Evolutionary conservation across 2,888 invertebrate species (phyloP), one percentile per base, ranked within the genome.

Genomic region (Sialis lutaria): DNA sequence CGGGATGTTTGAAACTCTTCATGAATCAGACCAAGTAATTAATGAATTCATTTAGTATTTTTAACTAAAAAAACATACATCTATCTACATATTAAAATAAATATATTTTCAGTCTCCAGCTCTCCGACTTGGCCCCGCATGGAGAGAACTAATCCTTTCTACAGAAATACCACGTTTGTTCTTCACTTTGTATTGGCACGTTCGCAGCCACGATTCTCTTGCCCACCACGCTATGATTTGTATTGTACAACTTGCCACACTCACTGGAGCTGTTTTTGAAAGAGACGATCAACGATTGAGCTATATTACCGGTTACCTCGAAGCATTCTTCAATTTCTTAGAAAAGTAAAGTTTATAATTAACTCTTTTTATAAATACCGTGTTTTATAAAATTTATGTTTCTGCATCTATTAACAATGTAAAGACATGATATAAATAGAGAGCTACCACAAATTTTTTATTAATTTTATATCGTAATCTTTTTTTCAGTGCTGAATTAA

Each of bases 161-260:
- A 79, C 83, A 3, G 74, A 76, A 51, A 67, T 89, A 10, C 62
- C 87, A 43, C 73, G 81, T n/a, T 63, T 90, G 37, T 84, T 89
- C 67, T 90, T 88, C 60, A 79, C 81, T 60, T 69, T 85, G 34
- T 89, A 90, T 63, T 78, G 82, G 73, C 84, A 85, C 67, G 81
- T 90, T 5, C 72, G 89, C 42, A 73, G 76, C 41, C 77, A 81
- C 58, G 78, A 81, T 22, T 77, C 82, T 41, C 68, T 90, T 55
- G 76, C 82, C 6, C 82, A 82, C 59, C 82, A 84, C 51, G 82
- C 87, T 1, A 65, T 91, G 48, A 82, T 77, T 46, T 90, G 91
- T 63, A 68, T 93, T 42, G 81, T 84, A 7, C 91, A 91, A 60
- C 65, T 92, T 49, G 79, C 82, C 0, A 77, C 80, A 10, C 61